Conservation (phyloP, 92 coral and sea anemone genomes). For the Diadumene lineata region DNA sequence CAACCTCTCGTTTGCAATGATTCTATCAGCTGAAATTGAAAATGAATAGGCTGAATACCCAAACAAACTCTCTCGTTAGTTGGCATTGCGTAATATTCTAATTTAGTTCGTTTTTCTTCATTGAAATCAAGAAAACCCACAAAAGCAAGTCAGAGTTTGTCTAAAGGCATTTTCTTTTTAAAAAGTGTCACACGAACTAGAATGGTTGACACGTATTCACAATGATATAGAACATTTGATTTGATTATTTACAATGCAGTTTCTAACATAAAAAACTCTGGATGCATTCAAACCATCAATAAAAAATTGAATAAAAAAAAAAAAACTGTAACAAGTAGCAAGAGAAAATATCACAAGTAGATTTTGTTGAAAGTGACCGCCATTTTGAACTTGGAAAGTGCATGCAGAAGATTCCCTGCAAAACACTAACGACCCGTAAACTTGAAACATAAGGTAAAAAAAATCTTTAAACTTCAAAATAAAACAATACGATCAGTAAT, state of each 20-base stretch:
- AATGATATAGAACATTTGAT: neutral
- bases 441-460: neutral
- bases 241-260: neutral
- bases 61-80: neutral
- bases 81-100: neutral
- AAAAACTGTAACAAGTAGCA: too few species aligned
- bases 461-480: neutral
- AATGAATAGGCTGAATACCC: neutral
- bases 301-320: neutral
- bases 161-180: conserved; percentile 13
- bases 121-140: conserved; percentile 15
- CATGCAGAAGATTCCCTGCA: neutral
- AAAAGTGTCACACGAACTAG: neutral
- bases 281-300: too few species aligned
- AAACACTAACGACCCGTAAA: neutral
- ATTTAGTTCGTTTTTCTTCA: neutral
- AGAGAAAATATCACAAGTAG: neutral
- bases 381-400: neutral
- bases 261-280: too few species aligned
- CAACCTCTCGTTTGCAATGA: neutral
- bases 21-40: too few species aligned
- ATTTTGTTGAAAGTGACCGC: neutral
- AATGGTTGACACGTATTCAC: neutral
- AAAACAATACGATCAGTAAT: neutral
- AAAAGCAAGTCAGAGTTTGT: neutral